Evolutionary conservation across 2,888 invertebrate genomes (phyloP), one percentile per base, ranked within the genome.

Genomic region (Galerucella nymphaeae): DNA sequence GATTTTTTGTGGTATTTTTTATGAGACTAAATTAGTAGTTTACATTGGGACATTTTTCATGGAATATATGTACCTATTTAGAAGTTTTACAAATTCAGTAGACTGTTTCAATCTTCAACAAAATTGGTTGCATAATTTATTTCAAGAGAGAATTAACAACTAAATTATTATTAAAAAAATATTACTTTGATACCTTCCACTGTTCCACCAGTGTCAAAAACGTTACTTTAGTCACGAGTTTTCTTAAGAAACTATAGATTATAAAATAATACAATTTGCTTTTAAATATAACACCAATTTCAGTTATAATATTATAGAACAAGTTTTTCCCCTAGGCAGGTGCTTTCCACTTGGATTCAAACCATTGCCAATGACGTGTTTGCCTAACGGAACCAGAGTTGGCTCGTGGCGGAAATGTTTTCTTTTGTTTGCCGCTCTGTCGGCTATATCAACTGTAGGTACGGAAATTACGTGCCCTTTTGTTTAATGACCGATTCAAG

Each of bases 391-490:
- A 70, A 61, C 53, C 53, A 45, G 48, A 67, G 58, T 42, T 65
- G 67, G 72, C 75, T 72, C 75, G 75, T 75, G 75, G 72, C 75
- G 72, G 75, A 75, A 72, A 70, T 57, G 55, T 72, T 67, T 70
- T 72, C 72, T 65, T 72, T 70, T 64, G 70, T 75, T 72, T 75
- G 30, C 75, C 72, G 66, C 75, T 75, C 59, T 59, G 75, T n/a
- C 66, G 69, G 48, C 30, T 66, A 68, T 58, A 42, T 68, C 66
- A 66, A 74, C 71, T 65, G 13, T 30, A 58, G 30, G 30, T 14
- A 58, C 3, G 58, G 58, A 58, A 58, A 58, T 58, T 58, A 58
- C 58, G 30, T 58, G 30, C n/a, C 30, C 58, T 30, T 23, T 58
- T 71, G 68, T 53, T 53, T 53, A 53, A 53, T 16, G 8, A 58